phyloP scores from a whole-genome alignment of 1,140 invertebrate genomes.

The Pachyrhynchus sulphureomaculatus region DNA sequence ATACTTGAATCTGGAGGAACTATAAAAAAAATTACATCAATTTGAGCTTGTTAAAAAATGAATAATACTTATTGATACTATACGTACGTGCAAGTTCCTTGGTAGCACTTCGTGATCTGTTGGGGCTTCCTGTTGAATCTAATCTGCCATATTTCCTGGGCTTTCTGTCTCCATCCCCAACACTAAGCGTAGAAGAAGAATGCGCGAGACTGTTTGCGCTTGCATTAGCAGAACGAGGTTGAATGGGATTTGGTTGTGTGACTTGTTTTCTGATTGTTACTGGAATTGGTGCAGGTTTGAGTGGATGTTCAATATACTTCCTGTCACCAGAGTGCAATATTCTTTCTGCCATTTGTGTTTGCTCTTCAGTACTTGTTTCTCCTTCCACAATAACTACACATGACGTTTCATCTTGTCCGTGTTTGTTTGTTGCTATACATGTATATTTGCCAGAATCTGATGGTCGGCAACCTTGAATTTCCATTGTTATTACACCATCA shows the following conservation, averaged over 20 bases:
- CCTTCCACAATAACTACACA: slow-evolving; percentile 98
- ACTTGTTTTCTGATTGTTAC: slow-evolving; percentile 63
- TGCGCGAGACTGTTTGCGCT: slow-evolving; percentile 44
- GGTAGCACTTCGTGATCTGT: slow-evolving; percentile 83
- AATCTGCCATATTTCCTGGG: slow-evolving; percentile 76
- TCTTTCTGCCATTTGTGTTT: slow-evolving; percentile 79
- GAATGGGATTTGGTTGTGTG: slow-evolving; percentile 41
- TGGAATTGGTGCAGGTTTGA: slow-evolving; percentile 73
- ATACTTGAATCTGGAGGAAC: slow-evolving; percentile 82
- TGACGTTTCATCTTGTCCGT: slow-evolving; percentile 91
- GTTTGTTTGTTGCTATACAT: slow-evolving; percentile 87
- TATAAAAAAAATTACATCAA: slow-evolving; percentile 44
- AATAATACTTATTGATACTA: neutral
- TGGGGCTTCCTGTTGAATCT: slow-evolving; percentile 70
- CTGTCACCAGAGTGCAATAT: slow-evolving; percentile 84
- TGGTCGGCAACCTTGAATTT: slow-evolving; percentile 92
- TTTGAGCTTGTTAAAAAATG: neutral
- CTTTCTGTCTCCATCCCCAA: slow-evolving; percentile 47
- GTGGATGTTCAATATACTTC: slow-evolving; percentile 76
- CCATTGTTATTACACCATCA: slow-evolving; percentile 94
- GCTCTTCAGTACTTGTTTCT: slow-evolving; percentile 74
- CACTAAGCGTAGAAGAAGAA: slow-evolving; percentile 45
- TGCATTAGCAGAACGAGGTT: slow-evolving; percentile 30
- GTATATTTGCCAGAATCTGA: slow-evolving; percentile 95
- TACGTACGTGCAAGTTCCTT: slow-evolving; percentile 85